Evolutionary conservation across 2,888 invertebrate genomes (phyloP), one percentile per base, ranked within the genome.

Genomic region (Pollenia labialis): DNA sequence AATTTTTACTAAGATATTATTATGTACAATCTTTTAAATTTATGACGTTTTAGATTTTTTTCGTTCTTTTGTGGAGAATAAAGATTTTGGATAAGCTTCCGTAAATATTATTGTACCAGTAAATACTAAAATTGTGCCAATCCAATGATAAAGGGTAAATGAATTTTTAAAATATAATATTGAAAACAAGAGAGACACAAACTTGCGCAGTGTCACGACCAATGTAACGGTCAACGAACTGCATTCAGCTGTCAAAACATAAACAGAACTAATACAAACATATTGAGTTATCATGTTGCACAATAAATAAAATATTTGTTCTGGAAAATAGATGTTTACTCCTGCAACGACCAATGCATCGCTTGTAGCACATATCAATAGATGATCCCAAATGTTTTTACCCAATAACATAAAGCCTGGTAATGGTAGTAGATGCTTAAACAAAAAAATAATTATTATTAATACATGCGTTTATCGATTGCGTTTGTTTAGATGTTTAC

Each of bases 191-290:
- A 99, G 94, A 0, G 99, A 99, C 48, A 98, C 95, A 92, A 99
- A 99, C 94, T 99, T 99, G 71, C 99, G 95, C 77, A 99, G 93
- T 0, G 99, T 99, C 46, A 99, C 97, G 0, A 99, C 98, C 89
- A 99, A 94, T 0, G 99, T 99, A 1, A 99, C 99, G 0, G 98
- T 98, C 62, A 99, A 93, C 0, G 99, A 98, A 0, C 97, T 95
- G 91, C 98, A 98, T 93, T 98, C 98, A 0, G 99, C 97, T 1
- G 99, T 99, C 91, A 99, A 94, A 46, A 97, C 95, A 91, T 98
- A 99, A 1, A 99, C 99, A 10, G 98, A 97, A 92, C 97, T 97
- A 87, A 99, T 99, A 92, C 99, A 99, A 85, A 99, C 89, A 94
- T 96, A 99, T 95, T 99, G 99, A 0, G 98, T 98, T 3, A 97